A percentile compares a stretch with the other conserved stretches of the same genome.
These are phyloP conservation scores for Chromis chromis DNA, from an alignment of 2,797 vertebrate genomes.

Conservation along the genomic window DNA sequence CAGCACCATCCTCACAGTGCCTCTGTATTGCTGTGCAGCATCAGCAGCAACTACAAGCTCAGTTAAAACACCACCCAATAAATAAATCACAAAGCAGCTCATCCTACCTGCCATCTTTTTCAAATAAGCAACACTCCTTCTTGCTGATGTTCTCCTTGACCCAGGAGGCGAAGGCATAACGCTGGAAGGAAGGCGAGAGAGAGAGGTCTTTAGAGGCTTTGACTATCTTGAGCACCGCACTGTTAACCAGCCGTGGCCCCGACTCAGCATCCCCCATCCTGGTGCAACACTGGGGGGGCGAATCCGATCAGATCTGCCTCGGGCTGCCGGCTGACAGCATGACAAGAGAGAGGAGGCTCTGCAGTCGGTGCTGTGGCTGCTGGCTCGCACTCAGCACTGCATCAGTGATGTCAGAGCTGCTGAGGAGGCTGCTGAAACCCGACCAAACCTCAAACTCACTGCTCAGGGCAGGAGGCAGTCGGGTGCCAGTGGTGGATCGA, in stretches of 20 bases:
- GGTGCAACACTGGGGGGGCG: not conserved
- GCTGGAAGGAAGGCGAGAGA: conserved; percentile 77
- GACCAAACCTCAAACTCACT: not conserved
- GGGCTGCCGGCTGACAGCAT: conserved; percentile 17
- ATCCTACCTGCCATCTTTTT: conserved; percentile 75
- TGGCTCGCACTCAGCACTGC: conserved; percentile 52
- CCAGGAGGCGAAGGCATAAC: conserved; percentile 82
- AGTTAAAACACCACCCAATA: not conserved
- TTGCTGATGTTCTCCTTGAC: conserved; percentile 88
- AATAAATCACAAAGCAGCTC: not conserved
- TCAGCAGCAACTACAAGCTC: conserved; percentile 17
- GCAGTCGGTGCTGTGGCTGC: conserved; percentile 45
- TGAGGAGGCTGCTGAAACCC: conserved; percentile 27
- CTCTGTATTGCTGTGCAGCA: not conserved
- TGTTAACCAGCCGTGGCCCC: conserved; percentile 24
- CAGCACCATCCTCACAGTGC: not conserved
- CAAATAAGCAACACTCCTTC: conserved; percentile 90
- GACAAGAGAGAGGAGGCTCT: conserved; percentile 37
- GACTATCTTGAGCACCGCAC: conserved; percentile 21
- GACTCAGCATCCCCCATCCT: conserved; percentile 48
- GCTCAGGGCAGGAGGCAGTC: not conserved
- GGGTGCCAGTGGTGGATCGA: conserved; percentile 2
- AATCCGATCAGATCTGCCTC: not conserved
- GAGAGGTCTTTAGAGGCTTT: conserved; percentile 41
- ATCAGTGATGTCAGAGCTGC: conserved; percentile 75